phyloP scores from a whole-genome alignment of 1,140 invertebrate species.

The Arion vulgaris region DNA sequence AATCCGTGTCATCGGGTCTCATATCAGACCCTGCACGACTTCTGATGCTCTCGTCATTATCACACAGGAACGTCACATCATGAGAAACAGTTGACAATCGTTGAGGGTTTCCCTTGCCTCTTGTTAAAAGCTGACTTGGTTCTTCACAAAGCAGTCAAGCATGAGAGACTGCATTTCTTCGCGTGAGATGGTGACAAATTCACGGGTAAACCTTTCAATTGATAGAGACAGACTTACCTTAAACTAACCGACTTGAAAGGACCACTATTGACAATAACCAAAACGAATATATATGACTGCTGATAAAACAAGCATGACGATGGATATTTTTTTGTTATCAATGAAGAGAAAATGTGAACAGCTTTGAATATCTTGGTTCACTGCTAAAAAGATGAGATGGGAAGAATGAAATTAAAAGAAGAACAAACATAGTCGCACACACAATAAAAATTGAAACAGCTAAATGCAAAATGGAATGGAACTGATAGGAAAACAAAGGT shows the following conservation, averaged over 20 bases:
- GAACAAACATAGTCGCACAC: too few species aligned
- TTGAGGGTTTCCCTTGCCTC: background rate
- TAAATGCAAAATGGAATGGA: background rate
- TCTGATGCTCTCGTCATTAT: conserved; percentile 3
- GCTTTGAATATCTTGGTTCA: too few species aligned
- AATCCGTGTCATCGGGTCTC: background rate
- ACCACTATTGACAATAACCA: background rate
- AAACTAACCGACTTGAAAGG: background rate
- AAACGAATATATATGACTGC: too few species aligned
- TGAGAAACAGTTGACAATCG: background rate
- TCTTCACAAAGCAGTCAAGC: background rate
- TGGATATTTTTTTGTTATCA: too few species aligned
- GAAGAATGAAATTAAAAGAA: background rate
- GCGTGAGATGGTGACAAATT: background rate
- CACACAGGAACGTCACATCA: background rate
- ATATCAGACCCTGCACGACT: background rate
- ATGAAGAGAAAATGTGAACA: too few species aligned
- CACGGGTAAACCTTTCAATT: background rate
- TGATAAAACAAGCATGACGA: too few species aligned
- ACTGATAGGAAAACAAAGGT: too few species aligned
- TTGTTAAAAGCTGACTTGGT: background rate
- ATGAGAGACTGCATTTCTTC: background rate
- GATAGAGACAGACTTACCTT: background rate
- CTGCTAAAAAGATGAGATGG: background rate
- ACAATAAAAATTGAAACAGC: background rate